Evolutionary conservation across 2,113 vertebrate genomes (phyloP), one percentile per base, ranked within the genome.

Genomic region (Sapayoa aenigma): DNA sequence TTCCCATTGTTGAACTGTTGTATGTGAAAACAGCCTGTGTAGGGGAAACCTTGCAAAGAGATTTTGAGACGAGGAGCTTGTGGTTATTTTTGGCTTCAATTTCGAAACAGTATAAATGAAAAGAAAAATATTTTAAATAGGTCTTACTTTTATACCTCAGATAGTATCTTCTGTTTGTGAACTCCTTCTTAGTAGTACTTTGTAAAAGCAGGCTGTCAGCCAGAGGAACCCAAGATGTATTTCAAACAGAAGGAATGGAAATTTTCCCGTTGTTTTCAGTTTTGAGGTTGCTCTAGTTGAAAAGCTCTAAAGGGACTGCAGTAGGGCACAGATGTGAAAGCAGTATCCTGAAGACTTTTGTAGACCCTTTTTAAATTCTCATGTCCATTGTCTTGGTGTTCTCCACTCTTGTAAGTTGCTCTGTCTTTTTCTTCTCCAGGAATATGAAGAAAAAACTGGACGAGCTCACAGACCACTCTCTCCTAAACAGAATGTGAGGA

Each of bases 401-500:
- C 17, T 52, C n/a, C 7, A 22, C 62, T 65, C 47, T 28, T 31
- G 2, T 71, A 71, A 82, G 69, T 63, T 84, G 30, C 58, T 11
- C 14, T 33, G 17, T 92, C 42, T 41, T 84, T 60, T 94, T 42
- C 81, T 76, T 95, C 33, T 94, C n/a, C 95, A 99, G 99, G 99
- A 99, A 99, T 98, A 98, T 99, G 99, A 99, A 98, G 98, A 98
- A 93, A 98, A 98, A 97, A 97, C 98, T 97, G 98, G 98, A 95
- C 98, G 97, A 97, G 95, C 97, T 96, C 98, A 98, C 96, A 98
- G 97, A 96, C 98, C 98, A 6, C 98, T 98, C 14, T 99, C 99
- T 94, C 99, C 99, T 49, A 98, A 98, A 97, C 98, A 98, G 97
- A 98, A 97, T 91, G 98, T 99, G 97, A 99, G 99, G 98, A 99